Evolutionary conservation across 1,140 invertebrate species (phyloP), one percentile per base, ranked within the genome.

Genomic region (Chelonus insularis): DNA sequence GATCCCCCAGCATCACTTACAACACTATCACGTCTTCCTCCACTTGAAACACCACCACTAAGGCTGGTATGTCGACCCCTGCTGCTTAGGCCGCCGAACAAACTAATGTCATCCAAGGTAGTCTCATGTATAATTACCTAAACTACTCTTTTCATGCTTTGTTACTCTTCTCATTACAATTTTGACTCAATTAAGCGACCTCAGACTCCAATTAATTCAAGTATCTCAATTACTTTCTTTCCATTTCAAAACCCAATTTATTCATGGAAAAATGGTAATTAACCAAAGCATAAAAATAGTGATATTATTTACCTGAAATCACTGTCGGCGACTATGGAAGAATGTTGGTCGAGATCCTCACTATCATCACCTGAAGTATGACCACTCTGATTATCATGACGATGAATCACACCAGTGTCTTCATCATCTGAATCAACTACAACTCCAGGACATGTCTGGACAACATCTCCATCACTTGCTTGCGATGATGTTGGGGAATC

Each of bases 401-500:
- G 73, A 62, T 82, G 78, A 2, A 78, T 56, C 0, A 73, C 69
- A 43, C 74, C 71, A 5, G 73, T 73, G 18, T 79, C 80, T 23
- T 81, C 78, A 39, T 81, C 79, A 61, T 79, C 79, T 43, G 70
- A 72, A 51, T 76, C 74, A 9, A 29, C 67, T 4, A 43, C 57
- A 5, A 68, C 63, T 7, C 63, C 72, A 0, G 71, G 68, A 57
- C 73, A 77, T 6, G 70, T 60, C 56, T 74, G 68, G 1, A 58
- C 76, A 29, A 74, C 72, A 1, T 80, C 79, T 0, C 50, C 75
- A 29, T 89, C 88, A 70, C 89, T 90, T 68, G 71, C 77, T 64
- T 90, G 89, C 48, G 90, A 90, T 59, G 89, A 90, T 39, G 83
- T 85, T 12, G 90, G 87, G 1, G 90, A 90, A 60, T 92, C 91